Evolutionary conservation across 2,113 vertebrate genomes (phyloP).

Genomic region (Grus americana): DNA sequence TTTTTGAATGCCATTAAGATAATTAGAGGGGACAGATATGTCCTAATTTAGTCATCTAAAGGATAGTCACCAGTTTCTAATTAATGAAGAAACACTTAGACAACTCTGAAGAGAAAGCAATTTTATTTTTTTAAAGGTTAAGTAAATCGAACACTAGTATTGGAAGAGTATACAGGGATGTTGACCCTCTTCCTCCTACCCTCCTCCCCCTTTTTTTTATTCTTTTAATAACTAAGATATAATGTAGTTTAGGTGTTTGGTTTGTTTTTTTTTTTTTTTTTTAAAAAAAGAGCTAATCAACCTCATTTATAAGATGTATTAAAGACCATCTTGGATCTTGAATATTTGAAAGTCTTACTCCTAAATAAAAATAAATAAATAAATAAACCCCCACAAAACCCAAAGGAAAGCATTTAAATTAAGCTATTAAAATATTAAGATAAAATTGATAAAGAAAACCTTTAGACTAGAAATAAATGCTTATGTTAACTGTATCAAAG

Average conservation of each 20-base stretch:
- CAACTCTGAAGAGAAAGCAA: not conserved
- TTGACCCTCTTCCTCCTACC: fast-evolving
- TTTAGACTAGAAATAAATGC: not conserved
- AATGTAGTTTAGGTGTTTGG: not conserved
- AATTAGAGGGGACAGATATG: not conserved
- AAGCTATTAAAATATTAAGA: not conserved
- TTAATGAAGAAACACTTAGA: not conserved
- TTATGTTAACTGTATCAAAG: not conserved
- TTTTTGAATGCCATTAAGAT: not conserved
- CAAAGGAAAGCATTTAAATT: not conserved
- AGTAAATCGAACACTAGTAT: fast-evolving
- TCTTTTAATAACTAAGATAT: not conserved
- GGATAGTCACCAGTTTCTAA: not conserved
- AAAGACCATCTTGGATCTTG: not conserved
- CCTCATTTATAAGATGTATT: not conserved
- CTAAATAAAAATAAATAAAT: not conserved
- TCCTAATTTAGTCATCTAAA: not conserved
- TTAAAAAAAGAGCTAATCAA: not conserved
- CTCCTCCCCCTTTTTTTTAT: fast-evolving
- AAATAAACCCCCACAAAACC: too few relatives aligned
- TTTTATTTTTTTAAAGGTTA: too few relatives aligned
- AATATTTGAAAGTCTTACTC: not conserved
- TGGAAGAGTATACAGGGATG: not conserved
- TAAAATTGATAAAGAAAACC: not conserved
- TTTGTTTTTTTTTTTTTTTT: not conserved